phyloP scores from a whole-genome alignment of 2,113 vertebrate genomes.

The cat (Felis catus) region F.catus_Fca126_mat1.0 CM031416.1:64182001-64182500 shows the following conservation, averaged over 20 bases:
- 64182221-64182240: constrained; percentile 56
- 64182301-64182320: constrained; percentile 60
- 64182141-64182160: constrained; percentile 61
- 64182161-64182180: constrained; percentile 39
- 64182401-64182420: constrained; percentile 15
- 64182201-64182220: constrained; percentile 62
- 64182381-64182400: neutral
- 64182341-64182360: constrained; percentile 34
- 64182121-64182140: constrained; percentile 46
- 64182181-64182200: constrained; percentile 35
- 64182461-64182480: constrained; percentile 30
- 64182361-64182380: constrained; percentile 25
- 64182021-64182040: constrained; percentile 78
- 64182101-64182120: constrained; percentile 62
- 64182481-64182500: neutral
- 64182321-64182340: constrained; percentile 55
- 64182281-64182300: constrained; percentile 72
- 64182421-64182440: constrained; percentile 42
- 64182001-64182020: constrained; percentile 73
- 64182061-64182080: constrained; percentile 70
- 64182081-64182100: constrained; percentile 74
- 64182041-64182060: constrained; percentile 70
- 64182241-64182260: constrained; percentile 61
- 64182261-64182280: constrained; percentile 68
- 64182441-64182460: neutral